Conservation (phyloP, 2,797 vertebrate species). For the Xenentodon cancila region DNA sequence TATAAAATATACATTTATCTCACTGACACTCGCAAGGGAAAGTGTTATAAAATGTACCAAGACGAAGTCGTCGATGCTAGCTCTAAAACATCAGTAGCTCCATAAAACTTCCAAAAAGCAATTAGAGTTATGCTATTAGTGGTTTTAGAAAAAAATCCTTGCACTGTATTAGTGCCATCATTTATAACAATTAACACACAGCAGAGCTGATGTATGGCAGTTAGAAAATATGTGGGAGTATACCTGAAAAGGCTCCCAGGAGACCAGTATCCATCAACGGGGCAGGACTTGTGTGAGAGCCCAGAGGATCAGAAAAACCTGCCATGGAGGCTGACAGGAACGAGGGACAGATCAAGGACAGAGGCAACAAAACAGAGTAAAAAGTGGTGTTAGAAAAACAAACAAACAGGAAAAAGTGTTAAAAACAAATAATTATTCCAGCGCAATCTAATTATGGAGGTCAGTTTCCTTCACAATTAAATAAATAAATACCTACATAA, state of each 20-base stretch:
- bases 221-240: background rate
- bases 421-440: background rate
- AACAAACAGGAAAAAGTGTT: background rate
- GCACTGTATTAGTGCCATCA: no score
- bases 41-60: no score
- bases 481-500: no score
- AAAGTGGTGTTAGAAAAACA: conserved; percentile 17
- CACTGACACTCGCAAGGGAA: no score
- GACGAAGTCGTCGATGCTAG: no score
- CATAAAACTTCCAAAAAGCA: no score
- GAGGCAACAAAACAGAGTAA: background rate
- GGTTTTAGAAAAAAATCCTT: no score
- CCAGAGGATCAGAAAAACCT: conserved; percentile 64
- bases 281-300: conserved; percentile 53
- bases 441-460: no score
- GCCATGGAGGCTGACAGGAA: conserved; percentile 69
- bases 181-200: background rate
- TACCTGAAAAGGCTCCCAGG: conserved; percentile 74
- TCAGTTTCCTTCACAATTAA: no score
- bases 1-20: no score
- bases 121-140: no score
- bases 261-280: conserved; percentile 67
- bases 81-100: no score
- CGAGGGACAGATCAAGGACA: background rate
- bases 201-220: background rate